A percentile compares a stretch with the other conserved stretches of the same genome.
phyloP scores from a whole-genome alignment of 2,888 invertebrate genomes.

The Galeopsomyia nigrocyanea region DNA sequence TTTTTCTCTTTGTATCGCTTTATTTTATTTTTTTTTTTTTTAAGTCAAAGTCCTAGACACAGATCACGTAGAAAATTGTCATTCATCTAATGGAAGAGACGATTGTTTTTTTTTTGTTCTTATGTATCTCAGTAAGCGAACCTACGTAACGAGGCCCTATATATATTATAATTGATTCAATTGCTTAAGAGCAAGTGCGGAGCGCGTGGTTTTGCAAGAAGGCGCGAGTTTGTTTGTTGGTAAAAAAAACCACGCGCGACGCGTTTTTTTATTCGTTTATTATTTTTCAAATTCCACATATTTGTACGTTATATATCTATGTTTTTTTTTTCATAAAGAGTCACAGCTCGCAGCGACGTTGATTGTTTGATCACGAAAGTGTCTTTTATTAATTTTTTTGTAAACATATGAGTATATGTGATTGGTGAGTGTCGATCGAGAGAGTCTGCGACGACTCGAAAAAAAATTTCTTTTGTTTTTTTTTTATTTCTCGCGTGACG shows the following conservation, averaged over 20 bases:
- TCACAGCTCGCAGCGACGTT: slow-evolving; percentile 46
- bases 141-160: slow-evolving; percentile 9
- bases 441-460: too few relatives aligned
- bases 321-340: background rate
- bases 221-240: slow-evolving; percentile 8
- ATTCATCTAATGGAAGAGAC: slow-evolving; percentile 50
- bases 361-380: slow-evolving; percentile 42
- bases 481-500: background rate
- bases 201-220: background rate
- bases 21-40: slow-evolving; percentile 24
- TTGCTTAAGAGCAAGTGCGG: slow-evolving; percentile 13
- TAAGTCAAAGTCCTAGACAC: too few relatives aligned
- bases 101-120: slow-evolving; percentile 47
- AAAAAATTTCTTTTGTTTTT: too few relatives aligned
- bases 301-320: slow-evolving; percentile 38
- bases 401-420: slow-evolving; percentile 1
- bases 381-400: background rate
- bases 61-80: slow-evolving; percentile 40
- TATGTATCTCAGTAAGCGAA: slow-evolving; percentile 9
- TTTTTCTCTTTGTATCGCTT: slow-evolving; percentile 37
- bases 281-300: slow-evolving; percentile 34
- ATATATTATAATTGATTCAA: slow-evolving; percentile 22
- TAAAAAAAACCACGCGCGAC: too few relatives aligned
- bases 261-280: slow-evolving; percentile 10
- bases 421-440: background rate